These are phyloP conservation scores for Cirrhinus mrigala DNA, from an alignment of 2,797 vertebrate species.

Conservation along the genomic window DNA sequence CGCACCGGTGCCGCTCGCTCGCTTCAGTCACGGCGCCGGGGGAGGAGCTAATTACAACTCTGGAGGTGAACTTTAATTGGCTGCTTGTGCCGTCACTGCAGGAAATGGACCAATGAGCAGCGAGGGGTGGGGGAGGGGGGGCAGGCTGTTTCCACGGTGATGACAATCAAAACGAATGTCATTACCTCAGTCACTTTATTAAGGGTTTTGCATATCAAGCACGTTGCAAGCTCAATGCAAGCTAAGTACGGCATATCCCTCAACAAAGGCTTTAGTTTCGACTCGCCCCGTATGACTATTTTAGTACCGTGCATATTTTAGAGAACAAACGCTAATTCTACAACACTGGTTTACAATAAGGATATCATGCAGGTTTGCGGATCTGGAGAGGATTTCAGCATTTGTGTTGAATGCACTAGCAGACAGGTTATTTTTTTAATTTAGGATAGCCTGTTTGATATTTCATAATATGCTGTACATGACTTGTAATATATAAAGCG, in stretches of 20 bases:
- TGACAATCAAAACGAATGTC: constrained; percentile 90
- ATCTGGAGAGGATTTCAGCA: constrained; percentile 83
- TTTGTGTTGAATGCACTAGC: constrained; percentile 88
- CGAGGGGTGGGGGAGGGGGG: constrained; percentile 57
- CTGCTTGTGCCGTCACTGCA: constrained; percentile 64
- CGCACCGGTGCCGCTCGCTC: constrained; percentile 62
- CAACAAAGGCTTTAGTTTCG: constrained; percentile 68
- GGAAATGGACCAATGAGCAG: constrained; percentile 69
- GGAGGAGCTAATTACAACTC: constrained; percentile 38
- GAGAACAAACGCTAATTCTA: constrained; percentile 55
- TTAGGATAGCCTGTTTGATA: constrained; percentile 90
- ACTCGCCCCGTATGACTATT: constrained; percentile 53
- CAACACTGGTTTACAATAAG: constrained; percentile 87
- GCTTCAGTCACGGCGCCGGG: constrained; percentile 62
- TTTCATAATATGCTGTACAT: constrained; percentile 94
- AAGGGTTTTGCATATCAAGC: constrained; percentile 89
- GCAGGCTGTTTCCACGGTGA: constrained; percentile 80
- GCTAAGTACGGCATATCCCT: constrained; percentile 84
- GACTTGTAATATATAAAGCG: constrained; percentile 91
- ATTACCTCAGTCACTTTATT: constrained; percentile 90
- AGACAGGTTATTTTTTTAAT: constrained; percentile 91
- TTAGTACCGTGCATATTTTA: constrained; percentile 62
- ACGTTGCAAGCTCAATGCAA: constrained; percentile 82
- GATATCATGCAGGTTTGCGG: constrained; percentile 81
- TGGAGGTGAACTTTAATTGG: constrained; percentile 57